Base-by-base conservation (phyloP, 2,113 vertebrate genomes). In the Panthera leo region DNA sequence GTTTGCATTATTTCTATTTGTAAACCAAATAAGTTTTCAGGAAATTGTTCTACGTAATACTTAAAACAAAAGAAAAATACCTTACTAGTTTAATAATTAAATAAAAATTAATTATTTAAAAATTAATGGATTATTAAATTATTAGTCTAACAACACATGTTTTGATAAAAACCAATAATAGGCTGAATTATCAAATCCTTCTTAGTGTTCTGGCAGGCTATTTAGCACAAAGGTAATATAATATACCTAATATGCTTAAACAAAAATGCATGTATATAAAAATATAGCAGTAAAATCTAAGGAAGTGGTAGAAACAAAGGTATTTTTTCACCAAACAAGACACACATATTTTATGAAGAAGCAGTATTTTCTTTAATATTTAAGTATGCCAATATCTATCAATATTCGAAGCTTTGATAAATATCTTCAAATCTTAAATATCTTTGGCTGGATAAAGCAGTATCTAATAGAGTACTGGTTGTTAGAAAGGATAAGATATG, bases 261-360 rank as follows among this genome's bases (percentile, higher is more conserved):
- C 18, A 67, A 97, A 31, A 71, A 83, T 8, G 14, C 42, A 51
- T 36, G 53, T 45, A 58, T 67, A 2, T 65, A 80, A 78, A 92
- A 61, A 91, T 71, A 11, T 63, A 63, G 78, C 25, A 86, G 79
- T 86, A 86, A 92, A 89, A 94, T 48, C 25, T 91, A 67, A 89
- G 5, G 4, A 91, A 87, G 36, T 31, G 39, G 29, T 21, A 93
- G 19, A 85, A 95, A 90, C 39, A 85, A 93, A 83, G 25, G 14
- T 13, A 23, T 63, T 84, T 89, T 88, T 85, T 63, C n/a, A 87
- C 27, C 23, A 80, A 85, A 76, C 10, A 80, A 91, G 36, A 78
- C n/a, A 88, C n/a, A 88, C 23, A 45, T 13, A 91, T 76, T 92
- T 92, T 51, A 51, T 13, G 51, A 51, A 51, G 3, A 88, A 83